A percentile compares a stretch with the other conserved stretches of the same genome.
Evolutionary conservation across 2,113 vertebrate genomes (phyloP).

Genomic region (Sapajus apella): DNA sequence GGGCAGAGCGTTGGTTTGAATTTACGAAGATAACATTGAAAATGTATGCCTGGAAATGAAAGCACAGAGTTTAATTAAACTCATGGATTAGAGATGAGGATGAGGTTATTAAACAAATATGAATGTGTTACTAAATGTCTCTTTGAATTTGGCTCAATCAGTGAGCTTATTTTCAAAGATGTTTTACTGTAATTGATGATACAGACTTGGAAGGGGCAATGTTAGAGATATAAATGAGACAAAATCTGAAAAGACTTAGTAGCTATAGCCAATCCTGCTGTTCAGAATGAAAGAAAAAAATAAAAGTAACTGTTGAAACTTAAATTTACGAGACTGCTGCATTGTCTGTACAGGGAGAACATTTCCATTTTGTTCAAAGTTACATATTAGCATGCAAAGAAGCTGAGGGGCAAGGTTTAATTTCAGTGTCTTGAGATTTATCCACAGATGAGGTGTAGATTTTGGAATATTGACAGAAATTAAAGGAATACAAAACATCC

Average conservation of each 20-base stretch:
- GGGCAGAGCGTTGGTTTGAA: slow-evolving; percentile 27
- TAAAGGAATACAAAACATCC: not conserved
- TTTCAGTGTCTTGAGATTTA: slow-evolving; percentile 43
- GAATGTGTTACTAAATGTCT: slow-evolving; percentile 62
- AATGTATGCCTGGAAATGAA: slow-evolving; percentile 71
- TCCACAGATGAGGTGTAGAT: not conserved
- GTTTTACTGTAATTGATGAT: slow-evolving; percentile 56
- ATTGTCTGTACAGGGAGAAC: not conserved
- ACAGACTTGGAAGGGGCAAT: slow-evolving; percentile 36
- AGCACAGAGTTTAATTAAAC: slow-evolving; percentile 76
- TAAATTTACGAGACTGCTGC: slow-evolving; percentile 46
- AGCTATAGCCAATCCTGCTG: not conserved
- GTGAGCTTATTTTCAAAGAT: slow-evolving; percentile 56
- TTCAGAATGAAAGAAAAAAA: slow-evolving; percentile 32
- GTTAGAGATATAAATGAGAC: slow-evolving; percentile 49
- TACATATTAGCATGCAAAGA: slow-evolving; percentile 63
- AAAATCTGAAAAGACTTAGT: slow-evolving; percentile 27
- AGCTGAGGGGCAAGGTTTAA: not conserved
- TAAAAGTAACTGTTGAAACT: slow-evolving; percentile 52
- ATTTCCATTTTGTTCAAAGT: slow-evolving; percentile 58
- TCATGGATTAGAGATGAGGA: slow-evolving; percentile 64
- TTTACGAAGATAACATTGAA: slow-evolving; percentile 67
- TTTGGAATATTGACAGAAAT: not conserved
- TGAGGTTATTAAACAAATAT: slow-evolving; percentile 73
- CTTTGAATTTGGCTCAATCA: slow-evolving; percentile 70